Evolutionary conservation across 1,140 invertebrate species (phyloP), one percentile per base, ranked within the genome.

Genomic region (Papilio polyxenes): DNA sequence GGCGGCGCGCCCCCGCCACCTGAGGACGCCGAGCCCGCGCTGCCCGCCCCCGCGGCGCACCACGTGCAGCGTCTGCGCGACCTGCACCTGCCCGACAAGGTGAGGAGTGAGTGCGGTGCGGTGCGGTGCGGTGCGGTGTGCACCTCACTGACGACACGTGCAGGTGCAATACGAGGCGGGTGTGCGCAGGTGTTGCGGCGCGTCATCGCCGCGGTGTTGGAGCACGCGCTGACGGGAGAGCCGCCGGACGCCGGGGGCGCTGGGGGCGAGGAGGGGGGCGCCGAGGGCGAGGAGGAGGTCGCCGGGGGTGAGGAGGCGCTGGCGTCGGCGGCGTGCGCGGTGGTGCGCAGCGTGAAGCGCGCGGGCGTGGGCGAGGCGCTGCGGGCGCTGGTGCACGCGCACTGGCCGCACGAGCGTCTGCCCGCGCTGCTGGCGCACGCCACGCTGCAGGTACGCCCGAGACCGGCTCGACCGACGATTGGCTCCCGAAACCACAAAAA

Each of bases 371-470:
- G 65, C 56, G 91, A 90, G 74, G 75, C 87, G 83, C 84, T 89
- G 85, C 88, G 88, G 15, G 85, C 88, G 80, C 87, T 88, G 74
- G 74, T 87, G 83, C 80, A 76, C 79, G 82, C 87, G 81, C 83
- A 82, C 81, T 85, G 76, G 82, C 84, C 86, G 82, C 87, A 85
- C 84, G 81, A 82, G 76, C 87, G 89, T 37, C 86, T 91, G 87
- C 83, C 88, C 74, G 83, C 83, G 82, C 88, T 92, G 82, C 87
- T 90, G 79, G 90, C 89, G 85, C 86, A 87, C 85, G 89, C 90
- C 48, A 86, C 88, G 72, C 84, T 82, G 17, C 69, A 79, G 83
- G 79, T 56, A 17, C 51, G 15, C 51, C 2, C 23, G 23, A 31
- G 23, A 31, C 23, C 23, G 23, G 23, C n/a, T n/a, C n/a, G n/a